These are phyloP conservation scores for Pseudopodoces humilis DNA, from an alignment of 2,113 vertebrate species.

Conservation along the genomic window DNA sequence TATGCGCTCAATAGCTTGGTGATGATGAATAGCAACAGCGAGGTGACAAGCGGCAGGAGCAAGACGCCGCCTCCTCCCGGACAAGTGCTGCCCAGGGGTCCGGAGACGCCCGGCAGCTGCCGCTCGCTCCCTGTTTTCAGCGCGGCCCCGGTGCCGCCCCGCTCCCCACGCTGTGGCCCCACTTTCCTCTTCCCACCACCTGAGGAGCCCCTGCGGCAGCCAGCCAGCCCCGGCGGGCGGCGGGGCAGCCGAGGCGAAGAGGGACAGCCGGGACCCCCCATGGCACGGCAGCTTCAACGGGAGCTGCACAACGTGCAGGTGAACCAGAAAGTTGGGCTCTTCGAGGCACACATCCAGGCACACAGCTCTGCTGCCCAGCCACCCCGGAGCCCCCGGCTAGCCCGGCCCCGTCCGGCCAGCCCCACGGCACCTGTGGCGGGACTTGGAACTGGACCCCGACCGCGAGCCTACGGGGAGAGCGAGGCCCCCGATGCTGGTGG, in stretches of 20 bases:
- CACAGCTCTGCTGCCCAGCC: constrained; percentile 64
- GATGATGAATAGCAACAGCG: constrained; percentile 80
- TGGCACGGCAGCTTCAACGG: constrained; percentile 80
- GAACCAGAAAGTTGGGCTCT: constrained; percentile 89
- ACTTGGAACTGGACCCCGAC: neutral
- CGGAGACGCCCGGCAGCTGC: constrained; percentile 75
- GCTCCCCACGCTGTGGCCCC: constrained; percentile 57
- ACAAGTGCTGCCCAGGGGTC: constrained; percentile 77
- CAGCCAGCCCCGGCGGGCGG: neutral
- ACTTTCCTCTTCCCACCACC: constrained; percentile 77
- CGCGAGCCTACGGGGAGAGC: neutral
- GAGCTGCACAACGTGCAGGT: constrained; percentile 95
- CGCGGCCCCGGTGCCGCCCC: constrained; percentile 68
- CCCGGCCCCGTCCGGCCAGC: neutral
- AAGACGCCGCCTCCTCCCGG: constrained; percentile 73
- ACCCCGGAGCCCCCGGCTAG: constrained; percentile 78
- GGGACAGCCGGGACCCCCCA: neutral
- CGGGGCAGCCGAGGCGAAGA: constrained; percentile 61
- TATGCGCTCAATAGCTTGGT: constrained; percentile 81
- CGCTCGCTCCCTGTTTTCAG: constrained; percentile 69
- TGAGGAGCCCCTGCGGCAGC: constrained; percentile 66
- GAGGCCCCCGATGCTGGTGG: neutral
- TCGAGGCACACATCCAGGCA: constrained; percentile 92
- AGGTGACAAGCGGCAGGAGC: constrained; percentile 72
- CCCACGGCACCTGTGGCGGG: neutral